Evolutionary conservation across 2,797 vertebrate species (phyloP).

Genomic region (Hyperoplus immaculatus): DNA sequence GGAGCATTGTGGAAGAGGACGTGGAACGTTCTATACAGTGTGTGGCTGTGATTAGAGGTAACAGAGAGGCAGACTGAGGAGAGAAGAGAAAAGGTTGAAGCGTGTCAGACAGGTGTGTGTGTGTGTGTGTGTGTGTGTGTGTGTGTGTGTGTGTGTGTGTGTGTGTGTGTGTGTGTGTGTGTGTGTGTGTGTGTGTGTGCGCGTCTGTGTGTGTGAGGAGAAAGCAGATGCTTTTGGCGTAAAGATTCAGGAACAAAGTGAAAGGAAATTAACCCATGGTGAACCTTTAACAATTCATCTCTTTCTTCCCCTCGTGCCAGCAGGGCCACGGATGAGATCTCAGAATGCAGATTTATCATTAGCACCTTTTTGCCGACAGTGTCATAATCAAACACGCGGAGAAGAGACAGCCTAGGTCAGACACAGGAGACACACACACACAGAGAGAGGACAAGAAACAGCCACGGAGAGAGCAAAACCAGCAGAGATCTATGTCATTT

Average conservation of each 20-base stretch:
- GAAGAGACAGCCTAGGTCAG: conserved; percentile 15
- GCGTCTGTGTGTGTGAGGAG: background rate
- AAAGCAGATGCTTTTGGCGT: conserved; percentile 35
- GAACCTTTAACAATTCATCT: conserved; percentile 55
- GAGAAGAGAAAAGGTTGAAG: background rate
- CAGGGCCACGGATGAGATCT: conserved; percentile 38
- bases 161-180: too few species aligned
- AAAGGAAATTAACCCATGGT: conserved; percentile 41
- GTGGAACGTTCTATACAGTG: conserved; percentile 22
- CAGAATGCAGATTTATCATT: conserved; percentile 65
- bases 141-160: too few species aligned
- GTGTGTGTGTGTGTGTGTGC: too few species aligned
- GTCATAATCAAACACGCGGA: conserved; percentile 35
- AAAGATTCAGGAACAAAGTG: conserved; percentile 20
- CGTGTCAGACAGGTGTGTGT: conserved; percentile 20
- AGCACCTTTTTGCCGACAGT: conserved; percentile 45
- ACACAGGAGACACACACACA: background rate
- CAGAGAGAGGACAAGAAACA: conserved; percentile 46
- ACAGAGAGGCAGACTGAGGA: conserved; percentile 4
- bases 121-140: too few species aligned
- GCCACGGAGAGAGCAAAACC: conserved; percentile 18
- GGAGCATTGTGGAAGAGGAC: conserved; percentile 10
- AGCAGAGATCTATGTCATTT: conserved; percentile 56
- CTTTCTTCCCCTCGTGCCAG: conserved; percentile 31
- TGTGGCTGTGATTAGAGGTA: conserved; percentile 27